Evolutionary conservation across 2,888 invertebrate genomes (phyloP).

Genomic region (Leucophenga montana): DNA sequence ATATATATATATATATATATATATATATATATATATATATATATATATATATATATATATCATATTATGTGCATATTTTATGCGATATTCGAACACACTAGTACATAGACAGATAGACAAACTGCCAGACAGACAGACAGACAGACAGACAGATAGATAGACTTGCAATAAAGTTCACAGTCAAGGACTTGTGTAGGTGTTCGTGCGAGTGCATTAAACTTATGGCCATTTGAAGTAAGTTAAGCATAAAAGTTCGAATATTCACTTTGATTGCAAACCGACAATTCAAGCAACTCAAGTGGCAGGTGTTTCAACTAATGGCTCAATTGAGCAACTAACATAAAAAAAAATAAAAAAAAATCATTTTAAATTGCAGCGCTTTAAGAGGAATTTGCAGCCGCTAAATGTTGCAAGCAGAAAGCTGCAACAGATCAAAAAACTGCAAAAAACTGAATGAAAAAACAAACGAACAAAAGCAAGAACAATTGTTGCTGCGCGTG

Average conservation of each 20-base stretch:
- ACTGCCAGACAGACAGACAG: conserved; percentile 7
- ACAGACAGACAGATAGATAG: not conserved
- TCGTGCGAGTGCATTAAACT: not conserved
- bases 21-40: not conserved
- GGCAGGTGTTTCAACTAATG: conserved; percentile 16
- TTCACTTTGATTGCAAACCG: not conserved
- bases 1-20: too few species aligned
- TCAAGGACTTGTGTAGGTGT: conserved; percentile 31
- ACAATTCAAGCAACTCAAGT: not conserved
- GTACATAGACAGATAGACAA: not conserved
- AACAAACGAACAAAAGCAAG: too few species aligned
- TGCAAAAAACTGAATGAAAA: not conserved
- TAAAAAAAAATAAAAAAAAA: not conserved
- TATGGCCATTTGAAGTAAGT: not conserved
- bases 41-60: too few species aligned
- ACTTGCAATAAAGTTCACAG: conserved; percentile 32
- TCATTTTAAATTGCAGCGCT: not conserved
- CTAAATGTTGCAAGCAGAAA: not conserved
- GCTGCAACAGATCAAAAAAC: not conserved
- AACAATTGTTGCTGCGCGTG: conserved; percentile 12
- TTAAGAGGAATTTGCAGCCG: not conserved
- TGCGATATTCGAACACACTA: not conserved
- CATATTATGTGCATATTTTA: not conserved
- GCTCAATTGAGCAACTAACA: conserved; percentile 3
- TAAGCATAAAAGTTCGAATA: not conserved